Evolutionary conservation across 92 coral and sea anemone genomes (phyloP), one percentile per base, ranked within the genome.

Genomic region (Epizoanthus illoricatus): DNA sequence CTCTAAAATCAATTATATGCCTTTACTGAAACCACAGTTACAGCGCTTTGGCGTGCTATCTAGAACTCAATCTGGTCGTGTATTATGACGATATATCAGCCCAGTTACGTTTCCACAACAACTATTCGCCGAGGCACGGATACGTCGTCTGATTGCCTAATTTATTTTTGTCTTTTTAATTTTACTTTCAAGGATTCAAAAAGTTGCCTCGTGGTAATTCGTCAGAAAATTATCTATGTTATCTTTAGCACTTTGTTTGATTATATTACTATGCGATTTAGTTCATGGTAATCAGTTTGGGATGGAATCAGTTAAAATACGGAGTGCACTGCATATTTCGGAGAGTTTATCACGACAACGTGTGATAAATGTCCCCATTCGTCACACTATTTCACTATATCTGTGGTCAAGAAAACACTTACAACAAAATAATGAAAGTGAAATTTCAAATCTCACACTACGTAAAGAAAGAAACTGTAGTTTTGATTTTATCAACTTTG

Each of bases 221-320:
- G 39, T 76, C 59, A 62, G 45, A 76, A 76, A 9, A 33, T 75
- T 18, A 33, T 58, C 17, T 18, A n/a, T 60, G 4, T 42, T 17
- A 5, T 65, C 13, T 76, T 42, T 76, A 36, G 43, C 36, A 60
- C 13, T 40, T 41, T 40, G 71, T 63, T 76, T 76, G 81, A 60
- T 60, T 9, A 42, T 19, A 62, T 43, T 15, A 28, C 18, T 41
- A 40, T 43, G 13, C 18, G 55, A 12, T 36, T 75, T 33, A 39
- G 71, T 3, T 13, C 47, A 71, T 45, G 65, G 10, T 41, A 41
- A 76, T 40, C 47, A 41, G 3, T 59, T 17, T 36, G 41, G 67
- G 36, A 33, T 18, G 63, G 20, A 70, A 36, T 58, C 65, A 7
- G 66, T 73, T 73, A n/a, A 75, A 5, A 7, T 15, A 19, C 5